Percentiles rank a stretch among this genome's conserved stretches.
Conservation (phyloP, 1,140 invertebrate genomes). For the Zaprionus ornatus region DNA sequence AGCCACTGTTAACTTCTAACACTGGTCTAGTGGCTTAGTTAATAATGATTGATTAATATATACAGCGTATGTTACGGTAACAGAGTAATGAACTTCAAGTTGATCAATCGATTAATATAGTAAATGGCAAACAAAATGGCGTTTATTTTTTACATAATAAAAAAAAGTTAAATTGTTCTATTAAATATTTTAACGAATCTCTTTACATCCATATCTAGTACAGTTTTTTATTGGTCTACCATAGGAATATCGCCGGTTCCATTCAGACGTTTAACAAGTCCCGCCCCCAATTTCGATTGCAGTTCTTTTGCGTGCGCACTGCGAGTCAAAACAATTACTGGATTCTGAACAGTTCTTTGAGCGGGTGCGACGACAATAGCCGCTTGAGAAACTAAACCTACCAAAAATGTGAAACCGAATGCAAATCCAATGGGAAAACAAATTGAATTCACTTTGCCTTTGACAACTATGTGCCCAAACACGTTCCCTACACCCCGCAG, state of each 20-base stretch:
- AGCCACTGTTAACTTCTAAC: too few species aligned
- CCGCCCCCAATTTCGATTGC: not conserved
- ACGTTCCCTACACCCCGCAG: not conserved
- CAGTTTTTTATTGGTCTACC: not conserved
- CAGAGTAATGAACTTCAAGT: too few species aligned
- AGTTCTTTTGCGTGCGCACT: not conserved
- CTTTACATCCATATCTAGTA: not conserved
- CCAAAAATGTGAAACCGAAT: slow-evolving; percentile 36
- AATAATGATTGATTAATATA: too few species aligned
- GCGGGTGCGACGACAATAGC: slow-evolving; percentile 27
- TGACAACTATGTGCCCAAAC: slow-evolving; percentile 46
- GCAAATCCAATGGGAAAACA: slow-evolving; percentile 60
- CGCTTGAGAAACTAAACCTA: slow-evolving; percentile 48
- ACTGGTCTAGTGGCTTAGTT: too few species aligned
- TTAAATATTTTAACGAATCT: not conserved
- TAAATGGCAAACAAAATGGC: not conserved
- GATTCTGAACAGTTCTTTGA: slow-evolving; percentile 42
- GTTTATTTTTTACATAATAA: too few species aligned
- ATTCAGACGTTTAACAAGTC: not conserved
- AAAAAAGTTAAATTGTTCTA: not conserved
- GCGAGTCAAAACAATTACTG: slow-evolving; percentile 1
- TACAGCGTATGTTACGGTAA: too few species aligned
- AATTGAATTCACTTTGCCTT: slow-evolving; percentile 72
- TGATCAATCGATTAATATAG: not conserved
- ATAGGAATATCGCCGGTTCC: not conserved